Percentiles rank a stretch among this genome's conserved stretches.
Conservation (phyloP, 2,113 vertebrate genomes). For the Megaleporinus macrocephalus region DNA sequence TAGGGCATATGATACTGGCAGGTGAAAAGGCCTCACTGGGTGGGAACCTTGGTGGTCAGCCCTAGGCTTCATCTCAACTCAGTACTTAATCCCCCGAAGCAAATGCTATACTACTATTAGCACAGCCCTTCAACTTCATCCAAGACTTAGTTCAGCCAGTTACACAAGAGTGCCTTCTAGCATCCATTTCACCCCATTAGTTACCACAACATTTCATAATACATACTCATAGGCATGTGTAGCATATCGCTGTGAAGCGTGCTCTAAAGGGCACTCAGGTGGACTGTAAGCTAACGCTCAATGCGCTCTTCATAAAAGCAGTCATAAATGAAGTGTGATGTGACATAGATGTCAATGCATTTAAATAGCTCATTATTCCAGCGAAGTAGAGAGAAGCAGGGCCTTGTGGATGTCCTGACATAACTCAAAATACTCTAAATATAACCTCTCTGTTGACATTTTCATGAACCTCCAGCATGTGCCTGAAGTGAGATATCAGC, state of each 20-base stretch:
- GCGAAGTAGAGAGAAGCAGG: constrained; percentile 47
- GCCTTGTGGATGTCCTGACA: constrained; percentile 39
- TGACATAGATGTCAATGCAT: constrained; percentile 69
- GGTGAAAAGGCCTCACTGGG: not conserved
- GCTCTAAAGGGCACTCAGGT: constrained; percentile 1
- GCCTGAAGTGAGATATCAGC: not conserved
- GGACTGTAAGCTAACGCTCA: not conserved
- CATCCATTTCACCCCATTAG: constrained; percentile 1
- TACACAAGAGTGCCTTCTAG: not conserved
- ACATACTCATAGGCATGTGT: not conserved
- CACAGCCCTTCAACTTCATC: not conserved
- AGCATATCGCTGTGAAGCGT: not conserved
- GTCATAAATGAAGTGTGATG: constrained; percentile 34
- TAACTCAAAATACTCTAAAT: constrained; percentile 49
- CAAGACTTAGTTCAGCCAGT: constrained; percentile 1
- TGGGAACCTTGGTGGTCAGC: not conserved
- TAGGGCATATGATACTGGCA: not conserved
- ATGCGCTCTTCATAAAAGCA: constrained; percentile 15
- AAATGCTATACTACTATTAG: constrained; percentile 19
- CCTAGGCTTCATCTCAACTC: not conserved
- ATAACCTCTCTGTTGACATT: constrained; percentile 29
- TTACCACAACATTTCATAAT: not conserved
- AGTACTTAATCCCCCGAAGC: not conserved
- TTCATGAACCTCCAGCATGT: not conserved
- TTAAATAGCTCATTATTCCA: constrained; percentile 75